Evolutionary conservation across 1,140 invertebrate species (phyloP), one percentile per base, ranked within the genome.

Genomic region (Periplaneta americana): DNA sequence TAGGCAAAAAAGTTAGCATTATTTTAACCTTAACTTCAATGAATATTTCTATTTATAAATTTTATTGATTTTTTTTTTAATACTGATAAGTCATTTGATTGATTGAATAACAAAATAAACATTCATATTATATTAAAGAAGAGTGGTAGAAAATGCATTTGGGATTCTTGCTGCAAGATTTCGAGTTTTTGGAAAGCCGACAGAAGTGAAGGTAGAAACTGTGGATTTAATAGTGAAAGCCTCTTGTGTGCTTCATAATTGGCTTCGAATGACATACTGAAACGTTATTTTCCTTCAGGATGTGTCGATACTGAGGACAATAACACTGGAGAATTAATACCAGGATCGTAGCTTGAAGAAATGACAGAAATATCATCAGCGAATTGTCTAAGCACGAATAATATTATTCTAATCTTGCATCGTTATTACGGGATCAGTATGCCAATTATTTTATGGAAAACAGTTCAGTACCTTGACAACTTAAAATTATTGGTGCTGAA

Each of bases 221-320:
- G 36, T 33, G 80, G 35, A 74, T 82, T 10, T 28, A 10, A 48
- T 57, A 8, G 4, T 81, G 22, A 33, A 6, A 18, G 35, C 34
- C 15, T 10, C 3, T 32, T 82, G 75, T 11, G 17, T 17, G 11
- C 48, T 74, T n/a, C 82, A 78, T 28, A 85, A 85, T 75, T 83
- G 84, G 80, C 74, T 84, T 1, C 34, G 74, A 79, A 83, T 34
- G 57, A 83, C 83, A 48, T 18, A 35, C 48, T 75, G 57, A 74
- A 31, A 3, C 3, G 81, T 57, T 83, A 83, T 75, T 39, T 83
- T 33, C 37, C 75, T 32, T 22, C 36, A 74, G 34, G 78, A 81
- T 28, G 79, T 66, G 82, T 83, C n/a, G 57, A 83, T 75, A 78
- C 39, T 74, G 79, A 81, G 76, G 79, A 83, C 80, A 81, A 83